Evolutionary conservation across 2,113 vertebrate species (phyloP), one percentile per base, ranked within the genome.

Genomic region (Catharus bicknelli): DNA sequence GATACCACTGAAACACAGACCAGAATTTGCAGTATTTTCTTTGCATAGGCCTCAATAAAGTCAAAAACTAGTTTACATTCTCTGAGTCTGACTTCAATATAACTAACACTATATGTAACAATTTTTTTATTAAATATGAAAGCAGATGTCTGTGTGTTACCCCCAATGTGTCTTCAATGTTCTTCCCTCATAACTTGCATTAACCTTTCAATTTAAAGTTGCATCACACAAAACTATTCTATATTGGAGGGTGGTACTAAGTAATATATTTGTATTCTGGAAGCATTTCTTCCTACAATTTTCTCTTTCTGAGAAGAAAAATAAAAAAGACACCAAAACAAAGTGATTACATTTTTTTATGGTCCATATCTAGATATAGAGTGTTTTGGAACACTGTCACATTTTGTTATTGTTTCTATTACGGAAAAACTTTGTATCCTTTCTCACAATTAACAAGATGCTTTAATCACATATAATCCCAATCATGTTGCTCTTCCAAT

Each of bases 381-480:
- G 9, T 78, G 42, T 63, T 93, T 83, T 74, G 69, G 59, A 92
- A 68, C 69, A 51, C 17, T 57, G 32, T 26, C 58, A 45, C 1
- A 1, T 86, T 69, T 70, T 90, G 29, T 66, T 88, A 86, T 80
- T 36, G 21, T 87, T 96, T 87, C 79, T 8, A 16, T 80, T 23
- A 50, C 21, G 13, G 25, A 86, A 95, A 90, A 83, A 36, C 21
- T 63, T 86, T 93, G n/a, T 62, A 61, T 40, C 34, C 48, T 38
- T 90, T 89, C 38, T 64, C 16, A 53, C 47, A 95, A 87, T 87
- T 92, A 91, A 77, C 13, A 6, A 50, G 66, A 94, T 64, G 40
- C 53, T 93, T 66, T 91, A 77, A 89, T 81, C 80, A 94, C 53
- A 48, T 86, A 27, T 93, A 51, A 83, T 85, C 57, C 74, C 8